Evolutionary conservation across 2,113 vertebrate species (phyloP), one percentile per base, ranked within the genome.

Genomic region (Pelobates fuscus): DNA sequence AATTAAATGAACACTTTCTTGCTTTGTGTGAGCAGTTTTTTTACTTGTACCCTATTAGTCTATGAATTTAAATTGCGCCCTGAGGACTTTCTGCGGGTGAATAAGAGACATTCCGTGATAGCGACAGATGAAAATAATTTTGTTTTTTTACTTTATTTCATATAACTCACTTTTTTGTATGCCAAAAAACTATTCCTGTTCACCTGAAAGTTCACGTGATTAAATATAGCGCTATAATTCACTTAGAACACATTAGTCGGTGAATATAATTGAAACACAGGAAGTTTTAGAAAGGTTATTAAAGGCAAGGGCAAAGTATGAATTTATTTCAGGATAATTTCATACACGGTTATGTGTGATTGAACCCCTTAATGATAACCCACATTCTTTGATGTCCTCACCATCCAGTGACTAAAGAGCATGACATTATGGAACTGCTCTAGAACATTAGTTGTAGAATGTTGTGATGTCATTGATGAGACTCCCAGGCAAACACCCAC

Each of bases 1-100:
- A 82, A 83, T 85, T 81, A 91, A 86, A 82, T 81, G 41, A 70
- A 79, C 83, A 81, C 81, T 90, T 88, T 86, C 86, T 84, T 73
- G 72, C 78, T 77, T 84, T 89, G 88, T 79, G 80, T 81, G 86
- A 81, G 59, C 41, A 59, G 57, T 83, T 86, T 88, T n/a, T 78
- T 82, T 82, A 78, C 80, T 89, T 84, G 80, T 82, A 78, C 61
- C 82, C 84, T 80, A 82, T 72, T 63, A 77, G 70, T 58, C 73
- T 83, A 84, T 77, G 78, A 69, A 83, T 81, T 86, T 83, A 84
- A 83, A 76, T 76, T 60, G 55, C 58, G 32, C 72, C 64, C 54
- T 67, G 60, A 67, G 64, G 55, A 66, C 26, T 43, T 67, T 30
- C 18, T 32, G n/a, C 30, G 54, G 29, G 62, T 23, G 14, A 60